These are phyloP conservation scores for Carabus problematicus DNA, from an alignment of 2,888 invertebrate species.

Conservation along the genomic window DNA sequence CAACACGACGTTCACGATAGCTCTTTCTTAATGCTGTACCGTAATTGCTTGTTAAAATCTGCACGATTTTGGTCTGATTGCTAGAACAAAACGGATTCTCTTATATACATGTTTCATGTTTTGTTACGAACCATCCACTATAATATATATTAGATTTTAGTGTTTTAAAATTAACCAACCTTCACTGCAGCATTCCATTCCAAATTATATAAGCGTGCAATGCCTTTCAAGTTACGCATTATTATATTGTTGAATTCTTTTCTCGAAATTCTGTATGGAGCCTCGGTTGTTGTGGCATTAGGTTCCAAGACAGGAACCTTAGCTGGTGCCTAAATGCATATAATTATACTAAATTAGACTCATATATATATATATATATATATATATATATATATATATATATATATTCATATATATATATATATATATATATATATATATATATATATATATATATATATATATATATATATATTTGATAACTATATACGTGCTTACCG, in stretches of 20 bases:
- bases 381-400: conserved; percentile 25
- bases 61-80: conserved; percentile 27
- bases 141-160: background rate
- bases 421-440: conserved; percentile 14
- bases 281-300: conserved; percentile 55
- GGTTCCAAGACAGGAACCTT: conserved; percentile 51
- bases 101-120: background rate
- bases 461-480: conserved; percentile 38
- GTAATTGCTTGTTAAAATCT: conserved; percentile 31
- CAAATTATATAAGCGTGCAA: conserved; percentile 61
- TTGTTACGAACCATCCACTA: background rate
- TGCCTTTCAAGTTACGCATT: conserved; percentile 61
- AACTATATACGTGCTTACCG: conserved; percentile 50
- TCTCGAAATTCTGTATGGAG: conserved; percentile 58
- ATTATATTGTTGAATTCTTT: conserved; percentile 57
- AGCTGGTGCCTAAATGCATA: conserved; percentile 46
- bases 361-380: background rate
- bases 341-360: conserved; percentile 12
- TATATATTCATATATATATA: conserved; percentile 23
- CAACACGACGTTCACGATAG: conserved; percentile 12
- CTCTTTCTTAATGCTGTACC: conserved; percentile 29
- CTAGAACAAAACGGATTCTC: conserved; percentile 15
- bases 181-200: conserved; percentile 62
- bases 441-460: conserved; percentile 25
- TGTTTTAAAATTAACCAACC: conserved; percentile 52